Conservation (phyloP, 2,888 invertebrate genomes). For the Crossocerus cetratus region DNA sequence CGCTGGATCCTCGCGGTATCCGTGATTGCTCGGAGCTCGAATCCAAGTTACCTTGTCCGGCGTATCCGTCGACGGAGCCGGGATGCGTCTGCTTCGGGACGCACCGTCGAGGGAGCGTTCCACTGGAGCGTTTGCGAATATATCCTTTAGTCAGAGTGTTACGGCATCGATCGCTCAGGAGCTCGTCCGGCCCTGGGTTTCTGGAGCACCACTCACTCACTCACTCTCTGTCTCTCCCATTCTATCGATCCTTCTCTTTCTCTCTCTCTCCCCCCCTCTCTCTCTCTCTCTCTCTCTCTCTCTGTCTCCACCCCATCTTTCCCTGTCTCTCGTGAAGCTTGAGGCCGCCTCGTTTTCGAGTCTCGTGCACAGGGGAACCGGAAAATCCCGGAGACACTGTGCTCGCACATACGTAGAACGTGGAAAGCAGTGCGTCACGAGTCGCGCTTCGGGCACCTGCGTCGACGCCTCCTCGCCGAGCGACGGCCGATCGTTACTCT, state of each 20-base stretch:
- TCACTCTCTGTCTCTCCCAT: too few relatives aligned
- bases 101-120: not conserved
- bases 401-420: not conserved
- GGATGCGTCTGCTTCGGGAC: not conserved
- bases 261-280: too few relatives aligned
- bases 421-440: not conserved
- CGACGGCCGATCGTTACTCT: slow-evolving; percentile 13
- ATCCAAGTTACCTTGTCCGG: slow-evolving; percentile 15
- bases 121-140: not conserved
- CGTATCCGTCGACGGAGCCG: slow-evolving; percentile 1
- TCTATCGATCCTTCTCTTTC: too few relatives aligned
- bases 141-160: slow-evolving; percentile 2
- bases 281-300: too few relatives aligned
- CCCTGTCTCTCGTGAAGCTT: too few relatives aligned
- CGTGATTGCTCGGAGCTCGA: not conserved
- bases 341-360: not conserved
- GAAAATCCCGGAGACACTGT: too few relatives aligned
- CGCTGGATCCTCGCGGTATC: not conserved
- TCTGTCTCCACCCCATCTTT: too few relatives aligned
- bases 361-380: not conserved
- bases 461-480: slow-evolving; percentile 8
- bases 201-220: not conserved
- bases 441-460: not conserved
- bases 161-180: slow-evolving; percentile 7
- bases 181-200: not conserved